Base-by-base conservation (phyloP, 2,113 vertebrate genomes). In the Notarius lentiginosus region DNA sequence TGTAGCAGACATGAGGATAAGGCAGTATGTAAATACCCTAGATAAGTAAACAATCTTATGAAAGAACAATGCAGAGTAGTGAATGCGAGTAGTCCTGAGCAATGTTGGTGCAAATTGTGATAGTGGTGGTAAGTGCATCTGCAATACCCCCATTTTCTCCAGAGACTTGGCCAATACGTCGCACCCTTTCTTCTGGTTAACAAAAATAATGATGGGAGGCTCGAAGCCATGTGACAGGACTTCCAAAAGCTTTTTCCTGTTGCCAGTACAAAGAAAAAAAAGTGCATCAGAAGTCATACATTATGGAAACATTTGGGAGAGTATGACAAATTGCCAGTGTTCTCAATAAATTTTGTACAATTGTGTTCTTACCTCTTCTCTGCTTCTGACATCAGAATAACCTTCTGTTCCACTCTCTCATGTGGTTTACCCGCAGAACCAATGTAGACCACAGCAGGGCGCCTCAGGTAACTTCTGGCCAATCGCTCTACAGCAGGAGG, bases 111-210 rank as follows among this genome's bases (percentile, higher is more conserved):
- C 4, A 30, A 53, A 76, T 77, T 9, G 41, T n/a, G 22, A 12
- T 81, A 49, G 41, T 84, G 9, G 70, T 83, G 49, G 5, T 20
- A 53, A 77, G 17, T 79, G 77, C 17, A 58, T 58, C 1, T n/a
- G 66, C 97, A 91, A 17, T 91, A 99, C 98, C 93, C 98, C 98
- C 97, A 99, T 99, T 93, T 99, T 99, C 95, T 99, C 98, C 95
- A 99, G 91, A 66, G 98, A 99, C 91, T 99, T 99, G 1, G 98
- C 98, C 96, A 99, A 92, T 87, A 99, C 98, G 0, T 99, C 98
- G 5, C 97, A 97, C 86, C 98, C 98, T 90, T 99, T 99, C 96
- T 99, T 99, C 92, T 99, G 98, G 94, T 99, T 99, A 95, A 99
- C 98, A 0, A 99, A 99, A 91, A 99, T 99, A 92, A 99, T 99